Percentiles rank a stretch among this genome's conserved stretches.
Evolutionary conservation across 1,140 invertebrate species (phyloP).

Genomic region (Nebria ingens): DNA sequence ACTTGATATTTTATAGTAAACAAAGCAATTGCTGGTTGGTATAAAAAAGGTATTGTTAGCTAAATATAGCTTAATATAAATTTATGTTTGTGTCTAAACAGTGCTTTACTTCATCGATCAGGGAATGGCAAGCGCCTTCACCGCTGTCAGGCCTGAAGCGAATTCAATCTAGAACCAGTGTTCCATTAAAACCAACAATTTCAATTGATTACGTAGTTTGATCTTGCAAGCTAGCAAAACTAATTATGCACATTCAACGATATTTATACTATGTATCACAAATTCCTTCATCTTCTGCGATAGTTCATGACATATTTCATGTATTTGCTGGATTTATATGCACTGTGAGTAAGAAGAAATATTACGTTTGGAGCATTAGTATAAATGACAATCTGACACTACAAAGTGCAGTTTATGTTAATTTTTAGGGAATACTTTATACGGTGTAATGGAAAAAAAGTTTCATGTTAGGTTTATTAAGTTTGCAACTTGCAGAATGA

Average conservation of each 20-base stretch:
- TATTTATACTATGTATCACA: neutral
- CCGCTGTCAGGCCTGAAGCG: neutral
- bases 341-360: no score
- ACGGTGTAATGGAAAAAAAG: no score
- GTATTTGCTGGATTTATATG: no score
- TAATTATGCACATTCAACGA: neutral
- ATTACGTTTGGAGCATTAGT: no score
- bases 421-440: no score
- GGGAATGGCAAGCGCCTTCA: neutral
- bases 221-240: neutral
- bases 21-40: no score
- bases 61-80: constrained; percentile 1
- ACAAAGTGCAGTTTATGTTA: neutral
- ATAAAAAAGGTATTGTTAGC: no score
- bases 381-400: neutral
- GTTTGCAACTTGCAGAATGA: no score
- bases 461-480: no score
- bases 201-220: neutral
- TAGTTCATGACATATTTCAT: neutral
- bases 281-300: neutral
- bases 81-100: neutral
- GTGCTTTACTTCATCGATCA: neutral
- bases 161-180: neutral
- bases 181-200: neutral
- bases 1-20: no score